Evolutionary conservation across 2,888 invertebrate species (phyloP), one percentile per base, ranked within the genome.

Genomic region (Ochropleura plecta): DNA sequence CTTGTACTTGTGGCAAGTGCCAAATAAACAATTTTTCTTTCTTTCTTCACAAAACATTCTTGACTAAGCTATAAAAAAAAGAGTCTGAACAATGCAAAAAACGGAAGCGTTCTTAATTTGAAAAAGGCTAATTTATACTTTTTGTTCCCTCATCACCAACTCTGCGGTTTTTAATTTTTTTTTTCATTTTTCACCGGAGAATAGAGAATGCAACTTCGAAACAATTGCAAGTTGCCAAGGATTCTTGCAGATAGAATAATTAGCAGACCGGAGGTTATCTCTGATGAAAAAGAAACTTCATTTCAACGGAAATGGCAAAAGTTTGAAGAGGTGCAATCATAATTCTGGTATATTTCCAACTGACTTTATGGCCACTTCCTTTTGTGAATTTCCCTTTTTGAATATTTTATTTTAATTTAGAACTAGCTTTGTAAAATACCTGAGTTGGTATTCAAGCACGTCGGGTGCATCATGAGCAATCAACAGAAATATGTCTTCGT

Each of bases 231-330:
- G 79, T 74, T 79, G 79, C 82, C 72, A 79, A 81, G 82, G 79
- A 83, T 88, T 78, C 86, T 84, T 84, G 80, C 68, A 83, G 86
- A 86, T 83, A 84, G 86, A 85, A 83, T 82, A 86, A 87, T 86
- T 87, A 86, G 76, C 87, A 12, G 44, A 78, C 82, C 82, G 83
- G 82, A 79, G 84, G 87, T 88, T 82, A 86, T 74, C 78, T 77
- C 78, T 68, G 81, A 84, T 84, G 82, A 81, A 88, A 89, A 89
- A 86, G 84, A 83, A 84, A 85, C 84, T 89, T 86, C 73, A 68
- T 83, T 73, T 59, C 60, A 65, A 74, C 78, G 76, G 79, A 81
- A 78, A 78, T 79, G 74, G 78, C 44, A 55, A 76, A 76, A 83
- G 85, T 86, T 86, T 80, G 67, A 86, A 84, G 76, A 86, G 76